Conservation (phyloP, 2,888 invertebrate genomes). For the Cerastoderma edule region DNA sequence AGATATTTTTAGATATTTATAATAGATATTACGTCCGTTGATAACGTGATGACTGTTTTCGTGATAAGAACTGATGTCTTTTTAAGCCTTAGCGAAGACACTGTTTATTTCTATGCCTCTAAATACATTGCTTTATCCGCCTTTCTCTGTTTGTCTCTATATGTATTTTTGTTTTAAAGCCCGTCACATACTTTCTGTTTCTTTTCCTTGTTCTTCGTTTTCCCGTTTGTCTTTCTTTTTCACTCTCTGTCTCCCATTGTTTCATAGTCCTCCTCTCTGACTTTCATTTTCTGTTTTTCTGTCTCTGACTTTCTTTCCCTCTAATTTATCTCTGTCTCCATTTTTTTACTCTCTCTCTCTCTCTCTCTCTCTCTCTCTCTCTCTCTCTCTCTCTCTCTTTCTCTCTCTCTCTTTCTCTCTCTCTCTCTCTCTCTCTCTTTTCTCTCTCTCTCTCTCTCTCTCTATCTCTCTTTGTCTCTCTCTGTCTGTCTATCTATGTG, state of each 20-base stretch:
- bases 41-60: not conserved
- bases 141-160: too few relatives aligned
- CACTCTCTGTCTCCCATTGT: too few relatives aligned
- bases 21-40: not conserved
- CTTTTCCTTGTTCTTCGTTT: too few relatives aligned
- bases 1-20: not conserved
- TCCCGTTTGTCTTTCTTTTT: too few relatives aligned
- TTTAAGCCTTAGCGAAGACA: not conserved
- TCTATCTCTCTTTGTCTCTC: slow-evolving; percentile 1
- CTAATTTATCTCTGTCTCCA: slow-evolving; percentile 3
- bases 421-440: slow-evolving; percentile 14
- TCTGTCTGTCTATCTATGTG: slow-evolving; percentile 2
- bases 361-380: not conserved
- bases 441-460: slow-evolving; percentile 10
- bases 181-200: too few relatives aligned
- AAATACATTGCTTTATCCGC: too few relatives aligned
- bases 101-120: not conserved
- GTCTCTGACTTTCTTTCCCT: too few relatives aligned
- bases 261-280: too few relatives aligned
- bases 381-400: not conserved
- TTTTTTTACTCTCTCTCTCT: not conserved
- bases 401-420: not conserved
- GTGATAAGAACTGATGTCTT: not conserved
- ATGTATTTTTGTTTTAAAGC: too few relatives aligned
- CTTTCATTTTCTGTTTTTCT: too few relatives aligned